These are phyloP conservation scores for Hydrochoerus hydrochaeris DNA, from an alignment of 2,113 vertebrate genomes.

Conservation along the genomic window DNA sequence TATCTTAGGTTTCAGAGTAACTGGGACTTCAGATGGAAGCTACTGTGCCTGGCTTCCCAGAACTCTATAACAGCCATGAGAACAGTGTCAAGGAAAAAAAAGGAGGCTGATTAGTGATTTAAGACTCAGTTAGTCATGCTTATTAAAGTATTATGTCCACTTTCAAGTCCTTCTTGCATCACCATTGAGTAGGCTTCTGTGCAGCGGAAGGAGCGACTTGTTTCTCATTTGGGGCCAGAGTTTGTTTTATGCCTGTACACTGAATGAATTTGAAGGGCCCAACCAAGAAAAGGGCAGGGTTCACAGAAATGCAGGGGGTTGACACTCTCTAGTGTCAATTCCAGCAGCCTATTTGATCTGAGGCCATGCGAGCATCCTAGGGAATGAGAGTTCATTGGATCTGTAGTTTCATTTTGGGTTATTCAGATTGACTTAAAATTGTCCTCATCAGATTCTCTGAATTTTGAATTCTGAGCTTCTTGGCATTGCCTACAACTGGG, in stretches of 20 bases:
- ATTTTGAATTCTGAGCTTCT: constrained; percentile 38
- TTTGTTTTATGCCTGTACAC: neutral
- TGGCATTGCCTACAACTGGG: neutral
- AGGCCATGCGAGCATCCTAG: neutral
- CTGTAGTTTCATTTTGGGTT: constrained; percentile 24
- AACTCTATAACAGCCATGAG: constrained; percentile 32
- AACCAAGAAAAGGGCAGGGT: constrained; percentile 23
- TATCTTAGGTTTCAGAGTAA: neutral
- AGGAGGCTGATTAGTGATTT: constrained; percentile 48
- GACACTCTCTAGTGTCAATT: neutral
- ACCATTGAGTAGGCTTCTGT: constrained; percentile 49
- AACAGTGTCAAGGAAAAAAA: constrained; percentile 1
- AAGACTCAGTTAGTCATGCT: constrained; percentile 64
- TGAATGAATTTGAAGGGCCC: constrained; percentile 12
- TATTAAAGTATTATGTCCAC: constrained; percentile 65
- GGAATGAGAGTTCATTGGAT: neutral
- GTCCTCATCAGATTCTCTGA: neutral
- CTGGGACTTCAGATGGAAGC: neutral
- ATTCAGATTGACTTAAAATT: constrained; percentile 34
- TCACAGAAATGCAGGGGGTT: neutral
- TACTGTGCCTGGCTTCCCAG: neutral
- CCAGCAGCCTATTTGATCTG: neutral
- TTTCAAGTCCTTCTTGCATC: constrained; percentile 47
- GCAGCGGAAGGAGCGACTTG: constrained; percentile 41
- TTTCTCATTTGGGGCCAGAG: constrained; percentile 14